These are phyloP conservation scores for Bombus ignitus DNA, from an alignment of 1,140 invertebrate genomes.

Conservation along the genomic window DNA sequence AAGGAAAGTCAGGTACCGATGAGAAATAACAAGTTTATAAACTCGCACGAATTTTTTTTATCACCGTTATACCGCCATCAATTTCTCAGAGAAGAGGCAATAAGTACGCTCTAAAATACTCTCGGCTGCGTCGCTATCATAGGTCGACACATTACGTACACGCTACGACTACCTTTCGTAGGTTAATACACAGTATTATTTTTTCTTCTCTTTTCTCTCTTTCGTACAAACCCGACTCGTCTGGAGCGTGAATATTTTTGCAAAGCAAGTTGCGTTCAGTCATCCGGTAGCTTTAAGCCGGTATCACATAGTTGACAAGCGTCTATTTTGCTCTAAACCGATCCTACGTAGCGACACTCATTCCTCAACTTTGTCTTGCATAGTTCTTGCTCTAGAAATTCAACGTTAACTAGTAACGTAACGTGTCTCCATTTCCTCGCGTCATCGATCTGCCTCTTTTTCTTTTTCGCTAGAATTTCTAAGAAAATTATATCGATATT, in stretches of 20 bases:
- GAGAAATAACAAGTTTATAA: no score
- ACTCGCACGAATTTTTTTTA: no score
- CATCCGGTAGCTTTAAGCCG: not conserved
- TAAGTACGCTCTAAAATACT: no score
- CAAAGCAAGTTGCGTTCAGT: not conserved
- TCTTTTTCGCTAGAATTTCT: not conserved
- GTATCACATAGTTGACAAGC: conserved; percentile 1
- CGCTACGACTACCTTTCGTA: no score
- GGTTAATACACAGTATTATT: no score
- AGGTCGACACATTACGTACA: no score
- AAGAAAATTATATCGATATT: not conserved
- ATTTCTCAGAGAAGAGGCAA: no score
- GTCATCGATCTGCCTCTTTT: not conserved
- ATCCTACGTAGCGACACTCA: not conserved
- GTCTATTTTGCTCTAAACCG: not conserved
- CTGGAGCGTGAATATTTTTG: not conserved
- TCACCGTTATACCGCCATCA: no score
- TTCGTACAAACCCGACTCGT: fast-evolving
- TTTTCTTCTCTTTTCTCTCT: no score
- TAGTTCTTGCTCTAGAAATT: not conserved
- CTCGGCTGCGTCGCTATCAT: no score
- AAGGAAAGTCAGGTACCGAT: no score
- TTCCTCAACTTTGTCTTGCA: conserved; percentile 14
- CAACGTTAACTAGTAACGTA: not conserved
- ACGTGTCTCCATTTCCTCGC: not conserved